Evolutionary conservation across 2,797 vertebrate species (phyloP).

Genomic region (Myotis pilosus): DNA sequence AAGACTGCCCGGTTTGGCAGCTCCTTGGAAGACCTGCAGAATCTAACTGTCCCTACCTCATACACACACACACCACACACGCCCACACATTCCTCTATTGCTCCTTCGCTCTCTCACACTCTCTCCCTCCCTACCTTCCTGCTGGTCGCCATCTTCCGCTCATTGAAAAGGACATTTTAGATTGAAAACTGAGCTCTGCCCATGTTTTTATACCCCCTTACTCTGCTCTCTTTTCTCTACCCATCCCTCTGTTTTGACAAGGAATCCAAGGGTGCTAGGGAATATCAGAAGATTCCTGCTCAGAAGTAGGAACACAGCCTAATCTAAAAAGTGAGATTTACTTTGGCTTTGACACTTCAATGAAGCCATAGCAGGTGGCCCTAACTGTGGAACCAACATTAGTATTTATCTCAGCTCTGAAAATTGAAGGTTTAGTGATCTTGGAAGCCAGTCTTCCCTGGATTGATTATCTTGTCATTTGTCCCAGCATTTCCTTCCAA

Average conservation of each 20-base stretch:
- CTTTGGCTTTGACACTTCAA: neutral
- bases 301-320: neutral
- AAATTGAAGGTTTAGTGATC: slow-evolving; percentile 50
- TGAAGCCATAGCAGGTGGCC: slow-evolving; percentile 2
- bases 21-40: too few relatives aligned
- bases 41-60: too few relatives aligned
- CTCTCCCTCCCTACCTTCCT: too few relatives aligned
- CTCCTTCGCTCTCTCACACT: too few relatives aligned
- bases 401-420: slow-evolving; percentile 38
- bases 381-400: neutral
- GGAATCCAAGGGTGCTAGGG: neutral
- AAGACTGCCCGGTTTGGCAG: too few relatives aligned
- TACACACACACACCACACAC: too few relatives aligned
- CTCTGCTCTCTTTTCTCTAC: neutral
- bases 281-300: slow-evolving; percentile 34
- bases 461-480: slow-evolving; percentile 49
- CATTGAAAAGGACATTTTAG: slow-evolving; percentile 27
- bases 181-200: neutral
- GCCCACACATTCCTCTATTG: too few relatives aligned
- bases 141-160: too few relatives aligned
- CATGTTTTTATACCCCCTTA: neutral
- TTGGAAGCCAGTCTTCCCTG: slow-evolving; percentile 12
- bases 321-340: slow-evolving; percentile 41
- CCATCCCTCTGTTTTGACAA: slow-evolving; percentile 6
- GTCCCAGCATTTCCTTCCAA: neutral